Conservation (phyloP, 2,888 invertebrate species). For the Zygothrica quintamaculata region DNA sequence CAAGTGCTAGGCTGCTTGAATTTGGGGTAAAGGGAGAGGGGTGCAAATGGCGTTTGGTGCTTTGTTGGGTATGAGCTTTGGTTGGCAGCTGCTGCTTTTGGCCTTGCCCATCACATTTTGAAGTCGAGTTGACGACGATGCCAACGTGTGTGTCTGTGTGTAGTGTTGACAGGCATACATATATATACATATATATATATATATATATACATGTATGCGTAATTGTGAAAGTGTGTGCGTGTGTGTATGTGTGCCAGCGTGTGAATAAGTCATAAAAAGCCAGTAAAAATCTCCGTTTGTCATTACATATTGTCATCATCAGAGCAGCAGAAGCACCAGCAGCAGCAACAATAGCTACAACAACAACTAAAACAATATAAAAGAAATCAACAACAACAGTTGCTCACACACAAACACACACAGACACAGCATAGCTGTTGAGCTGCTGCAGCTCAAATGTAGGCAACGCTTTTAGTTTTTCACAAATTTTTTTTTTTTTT, state of each 20-base stretch:
- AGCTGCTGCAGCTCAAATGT: conserved; percentile 44
- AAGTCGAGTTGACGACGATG: conserved; percentile 60
- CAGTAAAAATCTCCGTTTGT: conserved; percentile 70
- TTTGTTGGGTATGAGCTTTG: conserved; percentile 3
- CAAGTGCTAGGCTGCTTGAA: conserved; percentile 28
- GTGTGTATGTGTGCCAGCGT: conserved; percentile 32
- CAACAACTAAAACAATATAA: conserved; percentile 10
- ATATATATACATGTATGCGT: conserved; percentile 9
- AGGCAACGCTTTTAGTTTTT: conserved; percentile 50
- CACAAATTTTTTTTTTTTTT: too few relatives aligned
- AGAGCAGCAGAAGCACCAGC: conserved; percentile 22
- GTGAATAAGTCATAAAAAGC: conserved; percentile 63
- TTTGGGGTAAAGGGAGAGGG: not conserved
- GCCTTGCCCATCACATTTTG: conserved; percentile 58
- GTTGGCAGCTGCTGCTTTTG: conserved; percentile 29
- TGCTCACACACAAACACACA: not conserved
- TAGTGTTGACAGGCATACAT: conserved; percentile 5
- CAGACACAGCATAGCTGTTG: conserved; percentile 7
- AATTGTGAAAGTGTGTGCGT: not conserved
- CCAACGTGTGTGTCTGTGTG: conserved; percentile 7
- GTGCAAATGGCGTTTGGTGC: not conserved
- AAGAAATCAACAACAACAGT: conserved; percentile 8
- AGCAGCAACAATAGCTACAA: conserved; percentile 9
- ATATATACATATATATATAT: not conserved
- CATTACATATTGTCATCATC: conserved; percentile 68